Conservation (phyloP, 1,140 invertebrate genomes). For the Neuroterus valhalla region DNA sequence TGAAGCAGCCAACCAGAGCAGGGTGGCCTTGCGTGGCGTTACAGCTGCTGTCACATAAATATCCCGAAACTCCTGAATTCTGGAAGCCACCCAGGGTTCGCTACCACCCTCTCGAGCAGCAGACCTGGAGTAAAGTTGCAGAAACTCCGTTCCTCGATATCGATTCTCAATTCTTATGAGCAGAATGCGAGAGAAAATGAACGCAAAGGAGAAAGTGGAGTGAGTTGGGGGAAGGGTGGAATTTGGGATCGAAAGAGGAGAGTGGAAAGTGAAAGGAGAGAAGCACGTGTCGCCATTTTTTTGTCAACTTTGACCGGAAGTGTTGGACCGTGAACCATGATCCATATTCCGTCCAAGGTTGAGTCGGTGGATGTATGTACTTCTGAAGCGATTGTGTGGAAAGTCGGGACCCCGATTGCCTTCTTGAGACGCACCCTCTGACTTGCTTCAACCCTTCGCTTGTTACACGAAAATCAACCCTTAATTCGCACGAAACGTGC, state of each 20-base stretch:
- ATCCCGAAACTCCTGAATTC: conserved; percentile 60
- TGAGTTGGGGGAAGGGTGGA: background rate
- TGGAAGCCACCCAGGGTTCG: conserved; percentile 42
- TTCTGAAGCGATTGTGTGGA: background rate
- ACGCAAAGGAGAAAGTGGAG: conserved; percentile 34
- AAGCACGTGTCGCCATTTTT: conserved; percentile 1
- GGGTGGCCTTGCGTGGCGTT: conserved; percentile 40
- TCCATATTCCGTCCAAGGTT: too few relatives aligned
- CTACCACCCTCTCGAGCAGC: conserved; percentile 30
- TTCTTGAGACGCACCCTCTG: background rate
- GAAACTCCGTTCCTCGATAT: conserved; percentile 57
- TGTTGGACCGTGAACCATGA: background rate
- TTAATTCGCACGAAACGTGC: conserved; percentile 7
- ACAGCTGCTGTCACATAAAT: conserved; percentile 66
- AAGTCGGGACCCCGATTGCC: background rate
- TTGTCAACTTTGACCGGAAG: background rate
- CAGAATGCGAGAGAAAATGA: conserved; percentile 23
- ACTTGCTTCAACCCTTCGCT: conserved; percentile 9
- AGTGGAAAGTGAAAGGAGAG: background rate
- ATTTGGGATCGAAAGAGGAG: background rate
- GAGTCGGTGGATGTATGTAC: too few relatives aligned
- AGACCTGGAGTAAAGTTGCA: conserved; percentile 55
- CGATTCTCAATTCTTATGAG: conserved; percentile 62
- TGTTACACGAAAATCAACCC: conserved; percentile 7
- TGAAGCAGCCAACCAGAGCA: conserved; percentile 48